These are phyloP conservation scores for Choreutis nemorana DNA, from an alignment of 2,888 invertebrate species.

Conservation along the genomic window DNA sequence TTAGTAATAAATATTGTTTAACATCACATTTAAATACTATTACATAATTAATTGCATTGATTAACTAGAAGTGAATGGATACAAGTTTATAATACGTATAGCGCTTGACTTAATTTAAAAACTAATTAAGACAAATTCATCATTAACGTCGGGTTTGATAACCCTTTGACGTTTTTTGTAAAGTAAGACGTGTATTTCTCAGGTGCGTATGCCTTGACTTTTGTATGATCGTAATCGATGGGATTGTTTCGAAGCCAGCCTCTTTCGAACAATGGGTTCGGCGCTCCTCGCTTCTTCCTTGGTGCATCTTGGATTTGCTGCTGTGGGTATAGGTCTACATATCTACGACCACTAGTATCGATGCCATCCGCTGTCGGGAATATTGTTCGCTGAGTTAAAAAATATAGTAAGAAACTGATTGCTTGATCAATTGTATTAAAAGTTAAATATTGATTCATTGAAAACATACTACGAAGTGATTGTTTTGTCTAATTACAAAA, in stretches of 20 bases:
- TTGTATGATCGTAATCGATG: constrained; percentile 31
- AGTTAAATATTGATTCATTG: too few relatives aligned
- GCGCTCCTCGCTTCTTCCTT: constrained; percentile 46
- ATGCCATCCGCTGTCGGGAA: constrained; percentile 59
- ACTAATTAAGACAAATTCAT: not conserved
- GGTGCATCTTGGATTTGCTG: constrained; percentile 55
- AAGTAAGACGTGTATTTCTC: constrained; percentile 55
- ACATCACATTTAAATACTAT: too few relatives aligned
- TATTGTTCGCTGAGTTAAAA: constrained; percentile 50
- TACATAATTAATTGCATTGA: too few relatives aligned
- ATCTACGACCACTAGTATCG: constrained; percentile 50
- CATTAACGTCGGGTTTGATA: constrained; percentile 11
- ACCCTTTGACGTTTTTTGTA: constrained; percentile 25
- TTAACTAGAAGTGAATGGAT: too few relatives aligned
- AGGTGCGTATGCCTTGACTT: constrained; percentile 42
- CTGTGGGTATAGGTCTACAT: constrained; percentile 54
- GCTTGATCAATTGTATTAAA: too few relatives aligned
- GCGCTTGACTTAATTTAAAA: constrained; percentile 6
- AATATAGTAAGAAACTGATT: constrained; percentile 22
- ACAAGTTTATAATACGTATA: constrained; percentile 11
- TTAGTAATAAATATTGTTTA: too few relatives aligned
- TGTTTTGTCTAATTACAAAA: too few relatives aligned
- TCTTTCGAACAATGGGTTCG: constrained; percentile 34
- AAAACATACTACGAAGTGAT: too few relatives aligned
- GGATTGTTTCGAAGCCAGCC: constrained; percentile 23